Evolutionary conservation across 1,140 invertebrate species (phyloP).

Genomic region (Achroia grisella): DNA sequence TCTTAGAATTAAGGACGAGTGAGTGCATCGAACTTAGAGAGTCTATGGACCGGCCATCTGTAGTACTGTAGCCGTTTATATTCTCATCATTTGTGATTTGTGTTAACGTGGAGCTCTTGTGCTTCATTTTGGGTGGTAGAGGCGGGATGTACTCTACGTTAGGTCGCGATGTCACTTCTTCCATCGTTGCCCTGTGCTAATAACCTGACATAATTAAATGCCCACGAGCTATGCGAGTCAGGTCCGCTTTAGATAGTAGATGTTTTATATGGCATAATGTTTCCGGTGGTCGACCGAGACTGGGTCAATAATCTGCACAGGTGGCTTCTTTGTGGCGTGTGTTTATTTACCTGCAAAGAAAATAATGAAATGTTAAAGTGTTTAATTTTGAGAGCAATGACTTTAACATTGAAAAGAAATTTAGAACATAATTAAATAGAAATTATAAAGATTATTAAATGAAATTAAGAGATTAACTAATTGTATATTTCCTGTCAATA

Average conservation of each 20-base stretch:
- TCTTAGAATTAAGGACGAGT: slow-evolving; percentile 70
- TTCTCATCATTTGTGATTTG: slow-evolving; percentile 54
- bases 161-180: slow-evolving; percentile 53
- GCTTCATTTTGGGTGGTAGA: slow-evolving; percentile 49
- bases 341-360: slow-evolving; percentile 53
- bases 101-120: slow-evolving; percentile 58
- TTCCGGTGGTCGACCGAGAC: slow-evolving; percentile 53
- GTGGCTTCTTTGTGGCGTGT: slow-evolving; percentile 34
- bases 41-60: slow-evolving; percentile 44
- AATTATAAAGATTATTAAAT: too few species aligned
- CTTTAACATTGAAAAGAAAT: too few species aligned
- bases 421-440: too few species aligned
- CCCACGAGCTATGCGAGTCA: slow-evolving; percentile 48
- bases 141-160: slow-evolving; percentile 59
- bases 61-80: slow-evolving; percentile 41
- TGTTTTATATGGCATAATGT: slow-evolving; percentile 66
- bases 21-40: slow-evolving; percentile 70
- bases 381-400: not conserved
- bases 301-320: slow-evolving; percentile 56
- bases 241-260: slow-evolving; percentile 52
- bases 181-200: slow-evolving; percentile 51
- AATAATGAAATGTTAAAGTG: slow-evolving; percentile 19
- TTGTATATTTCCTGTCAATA: too few species aligned
- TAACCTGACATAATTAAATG: slow-evolving; percentile 66
- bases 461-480: too few species aligned